phyloP scores from a whole-genome alignment of 2,113 vertebrate species.

The Hucho hucho region DNA sequence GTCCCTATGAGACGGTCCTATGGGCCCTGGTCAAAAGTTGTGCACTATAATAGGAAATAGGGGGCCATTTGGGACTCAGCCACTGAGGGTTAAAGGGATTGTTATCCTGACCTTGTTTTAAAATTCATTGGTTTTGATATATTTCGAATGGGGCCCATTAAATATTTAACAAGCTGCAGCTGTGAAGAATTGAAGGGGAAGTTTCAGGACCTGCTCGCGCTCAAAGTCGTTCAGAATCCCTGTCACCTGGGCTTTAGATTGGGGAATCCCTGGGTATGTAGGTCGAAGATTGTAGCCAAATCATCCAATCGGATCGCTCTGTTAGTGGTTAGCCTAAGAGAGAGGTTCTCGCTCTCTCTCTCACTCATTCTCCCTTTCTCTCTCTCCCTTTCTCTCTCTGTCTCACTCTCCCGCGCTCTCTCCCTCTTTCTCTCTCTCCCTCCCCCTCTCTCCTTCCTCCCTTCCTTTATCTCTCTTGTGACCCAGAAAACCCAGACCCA shows the following conservation, averaged over 20 bases:
- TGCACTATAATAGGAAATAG: not conserved
- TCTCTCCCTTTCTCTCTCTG: too few relatives aligned
- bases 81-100: slow-evolving; percentile 22
- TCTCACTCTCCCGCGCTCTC: too few relatives aligned
- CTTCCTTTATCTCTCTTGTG: too few relatives aligned
- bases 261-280: not conserved
- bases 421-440: too few relatives aligned
- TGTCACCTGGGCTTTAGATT: slow-evolving; percentile 32
- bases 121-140: slow-evolving; percentile 55
- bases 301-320: slow-evolving; percentile 42
- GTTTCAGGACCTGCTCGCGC: not conserved
- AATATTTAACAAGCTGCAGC: slow-evolving; percentile 54
- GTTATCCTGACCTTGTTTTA: slow-evolving; percentile 51
- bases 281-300: slow-evolving; percentile 43
- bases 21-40: not conserved
- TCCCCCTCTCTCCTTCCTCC: not conserved
- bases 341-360: not conserved
- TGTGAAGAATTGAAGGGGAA: slow-evolving; percentile 45
- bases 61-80: too few relatives aligned
- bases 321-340: slow-evolving; percentile 29
- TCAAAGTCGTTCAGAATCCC: not conserved
- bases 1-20: too few relatives aligned
- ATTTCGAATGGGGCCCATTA: slow-evolving; percentile 41
- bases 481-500: too few relatives aligned
- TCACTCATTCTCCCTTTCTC: too few relatives aligned